phyloP scores from a whole-genome alignment of 2,797 vertebrate genomes.

The Pseudochromis fuscus region DNA sequence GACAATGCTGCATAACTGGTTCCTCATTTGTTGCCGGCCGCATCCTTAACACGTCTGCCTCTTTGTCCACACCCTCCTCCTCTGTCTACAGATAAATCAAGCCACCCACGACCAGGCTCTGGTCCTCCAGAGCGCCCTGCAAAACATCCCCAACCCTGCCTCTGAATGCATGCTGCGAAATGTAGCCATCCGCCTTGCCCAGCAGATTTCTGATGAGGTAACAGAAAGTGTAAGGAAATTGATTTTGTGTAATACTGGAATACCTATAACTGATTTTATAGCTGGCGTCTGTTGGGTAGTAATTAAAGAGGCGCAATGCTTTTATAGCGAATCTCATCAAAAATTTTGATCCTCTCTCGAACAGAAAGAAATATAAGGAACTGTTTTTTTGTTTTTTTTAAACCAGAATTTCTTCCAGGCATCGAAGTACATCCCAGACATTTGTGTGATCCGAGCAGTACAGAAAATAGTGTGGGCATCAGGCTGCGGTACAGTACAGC shows the following conservation, averaged over 20 bases:
- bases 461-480: conserved; percentile 99
- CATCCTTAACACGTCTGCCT: conserved; percentile 20
- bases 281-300: background rate
- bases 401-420: conserved; percentile 90
- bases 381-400: conserved; percentile 61
- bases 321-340: no score
- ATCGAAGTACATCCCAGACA: conserved; percentile 98
- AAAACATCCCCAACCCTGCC: conserved; percentile 99
- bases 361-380: no score
- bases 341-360: no score
- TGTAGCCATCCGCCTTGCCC: conserved; percentile 97
- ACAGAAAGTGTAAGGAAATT: conserved; percentile 42
- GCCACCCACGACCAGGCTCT: conserved; percentile 98
- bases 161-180: conserved; percentile 99
- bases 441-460: conserved; percentile 97
- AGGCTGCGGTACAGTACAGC: conserved; percentile 96
- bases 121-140: conserved; percentile 97
- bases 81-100: conserved; percentile 91
- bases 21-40: background rate
- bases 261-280: background rate
- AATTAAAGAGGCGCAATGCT: background rate
- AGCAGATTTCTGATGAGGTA: conserved; percentile 99
- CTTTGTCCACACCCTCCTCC: conserved; percentile 13
- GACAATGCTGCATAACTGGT: conserved; percentile 39
- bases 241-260: conserved; percentile 1